A percentile compares a stretch with the other conserved stretches of the same genome.
Evolutionary conservation across 2,113 vertebrate genomes (phyloP).

Genomic region (Acanthochromis polyacanthus): DNA sequence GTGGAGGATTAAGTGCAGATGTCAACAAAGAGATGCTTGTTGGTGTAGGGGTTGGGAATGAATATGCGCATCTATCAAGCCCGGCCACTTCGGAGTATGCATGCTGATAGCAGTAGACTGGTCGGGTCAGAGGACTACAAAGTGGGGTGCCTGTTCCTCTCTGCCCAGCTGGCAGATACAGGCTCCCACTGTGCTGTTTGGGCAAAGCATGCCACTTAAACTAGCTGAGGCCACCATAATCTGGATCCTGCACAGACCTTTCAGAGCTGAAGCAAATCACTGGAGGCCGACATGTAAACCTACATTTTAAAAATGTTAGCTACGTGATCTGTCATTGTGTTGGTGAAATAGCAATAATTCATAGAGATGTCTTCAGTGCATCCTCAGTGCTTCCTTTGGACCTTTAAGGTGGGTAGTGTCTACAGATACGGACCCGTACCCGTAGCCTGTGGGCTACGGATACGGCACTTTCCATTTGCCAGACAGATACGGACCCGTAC

Average conservation of each 20-base stretch:
- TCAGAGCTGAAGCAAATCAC: background rate
- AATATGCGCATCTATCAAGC: slow-evolving; percentile 35
- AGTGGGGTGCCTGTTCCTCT: slow-evolving; percentile 42
- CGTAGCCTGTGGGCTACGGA: too few species aligned
- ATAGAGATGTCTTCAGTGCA: background rate
- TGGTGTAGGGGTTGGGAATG: slow-evolving; percentile 35
- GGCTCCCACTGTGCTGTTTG: slow-evolving; percentile 40
- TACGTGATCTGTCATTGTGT: background rate
- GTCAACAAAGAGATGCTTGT: slow-evolving; percentile 71
- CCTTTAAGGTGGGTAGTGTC: background rate
- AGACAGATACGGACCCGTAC: too few species aligned
- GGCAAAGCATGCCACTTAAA: slow-evolving; percentile 12
- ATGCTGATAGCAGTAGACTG: slow-evolving; percentile 37
- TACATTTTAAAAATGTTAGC: background rate
- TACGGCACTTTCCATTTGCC: too few species aligned
- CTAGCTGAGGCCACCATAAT: background rate
- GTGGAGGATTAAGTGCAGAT: slow-evolving; percentile 63
- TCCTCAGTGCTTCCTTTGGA: background rate
- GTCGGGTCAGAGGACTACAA: slow-evolving; percentile 32
- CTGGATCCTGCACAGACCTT: background rate
- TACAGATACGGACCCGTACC: too few species aligned
- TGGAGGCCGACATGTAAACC: background rate
- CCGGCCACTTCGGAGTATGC: slow-evolving; percentile 22
- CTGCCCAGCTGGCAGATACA: slow-evolving; percentile 60
- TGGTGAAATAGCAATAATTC: background rate